phyloP scores from a whole-genome alignment of 2,113 vertebrate genomes.

The Micronisus gabar region DNA sequence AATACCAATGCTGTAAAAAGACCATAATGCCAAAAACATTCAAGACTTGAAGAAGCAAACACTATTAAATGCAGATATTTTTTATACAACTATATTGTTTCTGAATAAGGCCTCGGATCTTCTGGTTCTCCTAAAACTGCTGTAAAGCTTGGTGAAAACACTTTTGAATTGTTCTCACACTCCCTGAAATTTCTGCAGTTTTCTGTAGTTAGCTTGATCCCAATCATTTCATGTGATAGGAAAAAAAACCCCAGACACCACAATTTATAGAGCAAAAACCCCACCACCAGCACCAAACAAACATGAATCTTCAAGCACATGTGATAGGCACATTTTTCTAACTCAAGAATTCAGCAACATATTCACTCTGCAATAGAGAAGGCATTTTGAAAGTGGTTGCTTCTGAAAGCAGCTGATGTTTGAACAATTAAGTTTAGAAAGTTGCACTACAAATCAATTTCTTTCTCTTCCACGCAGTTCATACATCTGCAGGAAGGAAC shows the following conservation, averaged over 20 bases:
- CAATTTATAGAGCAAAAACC: background rate
- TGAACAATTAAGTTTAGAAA: background rate
- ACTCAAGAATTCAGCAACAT: background rate
- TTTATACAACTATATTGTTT: background rate
- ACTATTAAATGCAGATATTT: background rate
- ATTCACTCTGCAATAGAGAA: background rate
- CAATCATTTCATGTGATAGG: background rate
- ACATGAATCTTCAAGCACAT: background rate
- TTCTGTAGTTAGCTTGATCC: background rate
- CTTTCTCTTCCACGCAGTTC: background rate
- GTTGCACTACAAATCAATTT: background rate
- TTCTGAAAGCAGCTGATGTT: background rate
- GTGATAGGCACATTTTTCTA: background rate
- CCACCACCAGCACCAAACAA: background rate
- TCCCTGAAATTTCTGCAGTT: background rate
- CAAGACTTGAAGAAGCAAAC: background rate
- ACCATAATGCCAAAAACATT: background rate
- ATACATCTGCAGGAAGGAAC: background rate
- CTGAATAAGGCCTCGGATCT: background rate
- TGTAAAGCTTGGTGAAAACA: background rate
- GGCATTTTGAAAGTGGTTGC: background rate
- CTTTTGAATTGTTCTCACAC: background rate
- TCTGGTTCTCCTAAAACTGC: background rate
- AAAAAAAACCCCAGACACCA: background rate
- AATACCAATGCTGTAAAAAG: background rate